A percentile compares a stretch with the other conserved stretches of the same genome.
Evolutionary conservation across 2,888 invertebrate genomes (phyloP).

Genomic region (Tolmerus cingulatus): DNA sequence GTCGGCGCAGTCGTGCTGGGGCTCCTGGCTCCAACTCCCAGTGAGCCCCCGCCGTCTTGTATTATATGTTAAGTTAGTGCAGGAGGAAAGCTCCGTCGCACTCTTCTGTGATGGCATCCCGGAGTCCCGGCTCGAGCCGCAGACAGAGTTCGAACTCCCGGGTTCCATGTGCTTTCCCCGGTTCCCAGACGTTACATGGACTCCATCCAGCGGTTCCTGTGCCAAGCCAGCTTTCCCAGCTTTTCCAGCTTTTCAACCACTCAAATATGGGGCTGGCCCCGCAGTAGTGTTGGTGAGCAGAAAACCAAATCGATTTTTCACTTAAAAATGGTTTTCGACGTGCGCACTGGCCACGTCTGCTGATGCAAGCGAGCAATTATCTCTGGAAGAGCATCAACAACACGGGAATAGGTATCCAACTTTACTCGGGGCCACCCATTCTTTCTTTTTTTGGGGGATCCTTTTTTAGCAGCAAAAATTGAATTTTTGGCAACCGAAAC

Average conservation of each 20-base stretch:
- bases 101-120: slow-evolving; percentile 11
- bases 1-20: slow-evolving; percentile 22
- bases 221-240: not conserved
- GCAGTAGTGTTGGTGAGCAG: not conserved
- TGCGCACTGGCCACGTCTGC: slow-evolving; percentile 25
- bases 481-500: not conserved
- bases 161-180: slow-evolving; percentile 10
- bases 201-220: not conserved
- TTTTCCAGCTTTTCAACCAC: not conserved
- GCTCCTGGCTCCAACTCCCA: not conserved
- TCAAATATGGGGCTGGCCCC: not conserved
- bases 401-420: not conserved
- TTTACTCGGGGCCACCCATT: not conserved
- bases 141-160: not conserved
- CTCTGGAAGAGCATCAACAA: slow-evolving; percentile 20
- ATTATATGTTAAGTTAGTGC: slow-evolving; percentile 12
- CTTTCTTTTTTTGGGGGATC: not conserved
- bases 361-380: slow-evolving; percentile 3
- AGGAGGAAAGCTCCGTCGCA: slow-evolving; percentile 6
- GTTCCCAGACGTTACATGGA: not conserved
- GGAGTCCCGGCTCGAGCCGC: not conserved
- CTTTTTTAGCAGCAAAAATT: not conserved
- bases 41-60: not conserved
- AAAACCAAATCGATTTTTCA: slow-evolving; percentile 35
- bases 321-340: slow-evolving; percentile 25